These are phyloP conservation scores for Margaritifera margaritifera DNA, from an alignment of 2,888 invertebrate species.

Conservation along the genomic window DNA sequence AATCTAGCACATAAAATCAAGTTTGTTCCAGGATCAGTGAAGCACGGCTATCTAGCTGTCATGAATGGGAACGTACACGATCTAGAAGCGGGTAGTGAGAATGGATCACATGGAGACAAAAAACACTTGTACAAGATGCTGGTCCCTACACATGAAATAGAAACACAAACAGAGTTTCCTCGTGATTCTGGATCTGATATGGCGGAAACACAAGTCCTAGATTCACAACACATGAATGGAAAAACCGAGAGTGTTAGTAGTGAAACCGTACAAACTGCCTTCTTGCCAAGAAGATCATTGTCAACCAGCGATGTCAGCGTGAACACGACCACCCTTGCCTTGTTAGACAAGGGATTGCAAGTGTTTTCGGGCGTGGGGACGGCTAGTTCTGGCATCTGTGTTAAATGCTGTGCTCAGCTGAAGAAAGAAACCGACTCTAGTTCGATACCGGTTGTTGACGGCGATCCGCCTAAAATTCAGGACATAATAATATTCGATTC, in stretches of 20 bases:
- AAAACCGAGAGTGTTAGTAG: too few species aligned
- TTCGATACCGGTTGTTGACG: constrained; percentile 36
- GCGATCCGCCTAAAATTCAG: constrained; percentile 40
- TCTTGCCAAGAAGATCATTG: too few species aligned
- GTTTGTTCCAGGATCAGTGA: constrained; percentile 65
- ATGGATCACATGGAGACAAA: background rate
- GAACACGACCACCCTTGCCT: too few species aligned
- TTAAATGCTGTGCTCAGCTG: constrained; percentile 43
- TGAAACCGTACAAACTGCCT: too few species aligned
- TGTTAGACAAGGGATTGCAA: too few species aligned
- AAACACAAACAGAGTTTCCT: too few species aligned
- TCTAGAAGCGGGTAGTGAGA: background rate
- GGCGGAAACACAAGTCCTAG: too few species aligned
- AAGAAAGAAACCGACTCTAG: constrained; percentile 29
- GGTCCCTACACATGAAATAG: too few species aligned
- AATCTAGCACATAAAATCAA: constrained; percentile 48
- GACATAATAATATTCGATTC: constrained; percentile 45
- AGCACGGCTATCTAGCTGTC: constrained; percentile 52
- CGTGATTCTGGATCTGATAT: too few species aligned
- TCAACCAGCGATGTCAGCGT: too few species aligned
- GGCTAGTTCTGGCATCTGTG: constrained; percentile 36
- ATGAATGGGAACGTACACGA: constrained; percentile 2
- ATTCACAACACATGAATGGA: too few species aligned
- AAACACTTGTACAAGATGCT: too few species aligned
- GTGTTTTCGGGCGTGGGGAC: constrained; percentile 16